Evolutionary conservation across 1,140 invertebrate genomes (phyloP).

Genomic region (Maconellicoccus hirsutus): DNA sequence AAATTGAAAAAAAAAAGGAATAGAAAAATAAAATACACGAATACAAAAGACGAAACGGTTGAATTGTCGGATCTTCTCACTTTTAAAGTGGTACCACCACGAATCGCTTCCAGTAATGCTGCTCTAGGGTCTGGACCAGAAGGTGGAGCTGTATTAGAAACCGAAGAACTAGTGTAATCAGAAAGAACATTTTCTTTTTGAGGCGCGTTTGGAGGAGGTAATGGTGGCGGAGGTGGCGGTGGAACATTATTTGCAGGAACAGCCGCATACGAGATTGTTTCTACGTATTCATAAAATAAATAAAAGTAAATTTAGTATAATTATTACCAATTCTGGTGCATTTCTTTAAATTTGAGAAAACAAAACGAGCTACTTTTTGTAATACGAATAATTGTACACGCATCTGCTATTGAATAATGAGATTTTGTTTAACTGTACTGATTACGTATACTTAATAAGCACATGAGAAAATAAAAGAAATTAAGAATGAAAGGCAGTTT

Average conservation of each 20-base stretch:
- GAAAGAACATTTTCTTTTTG: not conserved
- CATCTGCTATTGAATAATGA: too few relatives aligned
- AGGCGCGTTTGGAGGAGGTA: conserved; percentile 36
- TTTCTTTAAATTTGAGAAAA: too few relatives aligned
- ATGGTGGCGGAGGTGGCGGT: conserved; percentile 41
- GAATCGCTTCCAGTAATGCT: conserved; percentile 65
- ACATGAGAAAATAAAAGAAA: too few relatives aligned
- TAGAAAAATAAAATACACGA: not conserved
- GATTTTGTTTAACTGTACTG: too few relatives aligned
- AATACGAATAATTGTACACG: too few relatives aligned
- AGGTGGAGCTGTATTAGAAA: conserved; percentile 28
- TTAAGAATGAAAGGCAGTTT: too few relatives aligned
- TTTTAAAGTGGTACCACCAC: conserved; percentile 50
- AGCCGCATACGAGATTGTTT: not conserved
- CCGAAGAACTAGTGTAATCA: conserved; percentile 9
- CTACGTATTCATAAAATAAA: too few relatives aligned
- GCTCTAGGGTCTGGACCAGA: conserved; percentile 42
- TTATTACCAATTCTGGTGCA: too few relatives aligned
- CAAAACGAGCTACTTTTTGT: too few relatives aligned
- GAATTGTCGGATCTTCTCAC: conserved; percentile 33
- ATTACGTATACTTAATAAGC: too few relatives aligned
- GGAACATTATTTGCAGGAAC: conserved; percentile 26
- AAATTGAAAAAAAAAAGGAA: conserved; percentile 13
- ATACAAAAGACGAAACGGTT: not conserved
- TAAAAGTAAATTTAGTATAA: too few relatives aligned